Conservation (phyloP, 2,113 vertebrate genomes). For the Pelecanoides urinatrix region DNA sequence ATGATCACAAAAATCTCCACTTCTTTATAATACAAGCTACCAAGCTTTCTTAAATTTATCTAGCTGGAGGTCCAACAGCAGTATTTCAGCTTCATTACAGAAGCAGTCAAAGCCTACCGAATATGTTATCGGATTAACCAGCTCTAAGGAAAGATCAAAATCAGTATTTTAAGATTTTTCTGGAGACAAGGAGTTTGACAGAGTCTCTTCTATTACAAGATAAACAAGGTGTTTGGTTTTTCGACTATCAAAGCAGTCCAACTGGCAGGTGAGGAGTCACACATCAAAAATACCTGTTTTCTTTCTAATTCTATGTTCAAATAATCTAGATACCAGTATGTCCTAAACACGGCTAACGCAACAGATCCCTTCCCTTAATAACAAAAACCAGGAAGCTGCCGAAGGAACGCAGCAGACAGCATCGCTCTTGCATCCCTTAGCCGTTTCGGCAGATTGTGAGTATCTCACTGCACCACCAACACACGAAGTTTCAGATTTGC, state of each 20-base stretch:
- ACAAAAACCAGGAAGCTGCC: no score
- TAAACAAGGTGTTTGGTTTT: not conserved
- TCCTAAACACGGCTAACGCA: not conserved
- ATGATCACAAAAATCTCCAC: not conserved
- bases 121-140: accelerated
- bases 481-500: not conserved
- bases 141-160: not conserved
- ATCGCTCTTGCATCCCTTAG: not conserved
- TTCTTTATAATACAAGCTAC: no score
- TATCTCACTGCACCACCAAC: not conserved
- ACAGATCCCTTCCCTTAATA: not conserved
- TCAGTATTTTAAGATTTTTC: not conserved
- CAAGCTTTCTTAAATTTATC: not conserved
- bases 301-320: not conserved
- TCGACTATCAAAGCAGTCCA: not conserved
- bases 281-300: not conserved
- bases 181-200: not conserved
- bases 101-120: not conserved
- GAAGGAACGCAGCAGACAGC: not conserved
- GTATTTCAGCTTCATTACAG: not conserved
- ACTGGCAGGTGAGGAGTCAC: not conserved
- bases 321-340: not conserved
- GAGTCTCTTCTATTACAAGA: not conserved
- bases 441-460: not conserved
- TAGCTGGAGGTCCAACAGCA: no score